Conservation (phyloP, 2,113 vertebrate genomes). For the Boulengeromyrus knoepffleri region DNA sequence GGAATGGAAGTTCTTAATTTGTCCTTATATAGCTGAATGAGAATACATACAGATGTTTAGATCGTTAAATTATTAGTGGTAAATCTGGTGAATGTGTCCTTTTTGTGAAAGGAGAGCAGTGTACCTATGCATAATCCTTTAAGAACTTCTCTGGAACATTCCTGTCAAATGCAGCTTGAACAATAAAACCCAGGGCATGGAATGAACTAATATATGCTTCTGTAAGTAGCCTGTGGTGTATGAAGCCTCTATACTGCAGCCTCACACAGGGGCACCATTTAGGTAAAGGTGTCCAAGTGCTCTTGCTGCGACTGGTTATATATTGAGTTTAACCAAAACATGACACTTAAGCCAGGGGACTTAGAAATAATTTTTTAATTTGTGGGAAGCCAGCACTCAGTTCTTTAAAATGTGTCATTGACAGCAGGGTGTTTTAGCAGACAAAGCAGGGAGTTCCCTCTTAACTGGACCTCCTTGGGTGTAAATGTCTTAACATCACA, state of each 20-base stretch:
- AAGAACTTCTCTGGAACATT: background rate
- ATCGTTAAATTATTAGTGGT: background rate
- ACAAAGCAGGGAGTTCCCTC: background rate
- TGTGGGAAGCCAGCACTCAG: background rate
- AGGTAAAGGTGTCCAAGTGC: background rate
- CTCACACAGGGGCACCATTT: background rate
- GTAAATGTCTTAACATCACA: conserved; percentile 19
- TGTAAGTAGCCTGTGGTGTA: background rate
- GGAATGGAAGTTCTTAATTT: background rate
- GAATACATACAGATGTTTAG: background rate
- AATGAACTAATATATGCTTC: background rate
- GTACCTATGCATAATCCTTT: background rate
- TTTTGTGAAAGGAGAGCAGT: background rate
- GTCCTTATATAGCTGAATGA: background rate
- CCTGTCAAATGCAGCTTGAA: background rate
- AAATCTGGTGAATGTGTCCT: background rate
- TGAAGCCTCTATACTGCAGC: background rate
- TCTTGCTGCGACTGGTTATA: background rate
- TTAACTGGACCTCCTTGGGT: background rate
- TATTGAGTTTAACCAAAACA: background rate
- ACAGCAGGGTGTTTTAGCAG: background rate
- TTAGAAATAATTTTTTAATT: background rate
- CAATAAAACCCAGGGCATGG: background rate
- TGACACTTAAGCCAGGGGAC: background rate
- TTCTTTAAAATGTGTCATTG: background rate